A percentile compares a stretch with the other conserved stretches of the same genome.
Evolutionary conservation across 1,140 invertebrate genomes (phyloP).

Genomic region (Ceratosolen fusciceps): DNA sequence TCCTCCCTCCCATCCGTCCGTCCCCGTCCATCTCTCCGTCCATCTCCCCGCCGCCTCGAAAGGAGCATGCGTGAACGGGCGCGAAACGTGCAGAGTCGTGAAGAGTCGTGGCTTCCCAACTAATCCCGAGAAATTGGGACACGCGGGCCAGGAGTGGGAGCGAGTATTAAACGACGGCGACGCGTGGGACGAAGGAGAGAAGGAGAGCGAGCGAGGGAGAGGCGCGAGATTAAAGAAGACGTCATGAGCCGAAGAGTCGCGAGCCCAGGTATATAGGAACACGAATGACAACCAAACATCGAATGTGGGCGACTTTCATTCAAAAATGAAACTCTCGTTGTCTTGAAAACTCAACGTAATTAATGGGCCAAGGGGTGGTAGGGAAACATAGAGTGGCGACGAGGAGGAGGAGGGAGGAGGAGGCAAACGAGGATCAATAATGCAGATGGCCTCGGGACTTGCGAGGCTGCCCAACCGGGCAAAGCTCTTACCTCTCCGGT

Average conservation of each 20-base stretch:
- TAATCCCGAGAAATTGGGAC: conserved; percentile 24
- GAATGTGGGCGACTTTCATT: too few relatives aligned
- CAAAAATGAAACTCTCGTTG: too few relatives aligned
- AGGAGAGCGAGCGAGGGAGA: neutral
- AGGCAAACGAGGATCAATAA: conserved; percentile 30
- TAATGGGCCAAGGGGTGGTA: neutral
- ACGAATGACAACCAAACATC: too few relatives aligned
- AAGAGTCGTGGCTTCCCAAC: neutral
- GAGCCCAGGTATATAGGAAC: neutral
- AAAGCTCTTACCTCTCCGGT: neutral
- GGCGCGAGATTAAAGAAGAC: too few relatives aligned
- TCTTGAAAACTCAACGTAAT: too few relatives aligned
- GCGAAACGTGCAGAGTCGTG: neutral
- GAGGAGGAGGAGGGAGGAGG: neutral
- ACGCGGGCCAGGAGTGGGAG: neutral
- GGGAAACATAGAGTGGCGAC: neutral
- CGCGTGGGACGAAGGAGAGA: neutral
- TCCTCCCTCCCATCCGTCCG: too few relatives aligned
- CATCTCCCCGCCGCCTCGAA: neutral
- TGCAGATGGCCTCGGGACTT: neutral
- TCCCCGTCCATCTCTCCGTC: neutral
- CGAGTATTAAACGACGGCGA: too few relatives aligned
- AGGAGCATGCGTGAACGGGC: neutral
- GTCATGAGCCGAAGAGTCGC: too few relatives aligned
- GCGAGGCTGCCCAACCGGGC: neutral